Base-by-base conservation (phyloP, 2,113 vertebrate species). In the Brachionichthys hirsutus region DNA sequence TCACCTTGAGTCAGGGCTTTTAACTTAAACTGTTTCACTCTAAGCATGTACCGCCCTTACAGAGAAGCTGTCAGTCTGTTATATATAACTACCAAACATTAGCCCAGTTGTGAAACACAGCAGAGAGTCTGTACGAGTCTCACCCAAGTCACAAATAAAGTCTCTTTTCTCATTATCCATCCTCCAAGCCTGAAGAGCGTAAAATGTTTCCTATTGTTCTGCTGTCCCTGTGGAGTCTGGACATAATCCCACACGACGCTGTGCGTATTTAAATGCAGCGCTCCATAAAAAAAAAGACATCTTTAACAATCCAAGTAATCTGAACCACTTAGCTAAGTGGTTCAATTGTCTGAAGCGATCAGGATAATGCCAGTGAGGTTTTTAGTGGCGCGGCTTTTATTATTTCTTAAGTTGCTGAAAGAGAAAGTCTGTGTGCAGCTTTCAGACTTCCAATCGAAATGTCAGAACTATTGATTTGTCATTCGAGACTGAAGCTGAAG, bases 261-360 rank as follows among this genome's bases (percentile, higher is more conserved):
- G n/a, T 35, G 12, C 12, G 9, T 38, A 38, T 38, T 10, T 38
- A 58, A 54, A 67, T 73, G 10, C 40, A 50, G 12, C 4, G 18
- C 47, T 7, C 3, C 38, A 16, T 16, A 42, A 13, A 20, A 40
- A 20, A 40, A 22, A 60, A 69, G 61, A 22, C 52, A 49, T 49
- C 19, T 53, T 67, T 80, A 42, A 54, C 36, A 58, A 16, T 18
- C 45, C 13, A 9, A 14, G 30, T 48, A 4, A 66, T 73, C 44
- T 48, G 4, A 44, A 50, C 19, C 30, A 41, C 13, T 47, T 17
- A 46, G 44, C 13, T 14, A 42, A 18, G 2, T 38, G 36, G 47
- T 42, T 17, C 48, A 60, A 17, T 17, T 43, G 9, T 3, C 36
- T 10, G 36, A 12, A 38, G 55, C 24, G 18, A 54, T 50, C 40